Base-by-base conservation (phyloP, 2,888 invertebrate genomes). In the Silvanus unidentatus region DNA sequence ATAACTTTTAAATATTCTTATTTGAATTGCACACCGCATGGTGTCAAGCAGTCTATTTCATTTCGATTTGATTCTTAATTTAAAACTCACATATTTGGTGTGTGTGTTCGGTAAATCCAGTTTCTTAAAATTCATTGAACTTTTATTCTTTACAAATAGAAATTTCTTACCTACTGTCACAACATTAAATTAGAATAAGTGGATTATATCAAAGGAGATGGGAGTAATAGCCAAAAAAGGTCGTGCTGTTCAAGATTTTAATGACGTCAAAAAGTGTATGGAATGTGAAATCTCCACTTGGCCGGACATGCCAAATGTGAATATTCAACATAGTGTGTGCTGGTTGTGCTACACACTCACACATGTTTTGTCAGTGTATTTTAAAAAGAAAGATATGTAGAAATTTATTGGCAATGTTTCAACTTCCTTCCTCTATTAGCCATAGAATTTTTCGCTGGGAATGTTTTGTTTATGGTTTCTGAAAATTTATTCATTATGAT, bases 271-370 rank as follows among this genome's bases (percentile, higher is more conserved):
- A 42, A 45, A 40, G 14, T 41, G 47, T 43, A 42, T 46, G 57
- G 60, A 60, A 60, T 60, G 57, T 52, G 48, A 58, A 55, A 52
- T 55, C 49, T 56, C 48, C 42, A 45, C 45, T 39, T 47, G 53
- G 52, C 53, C 58, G 57, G 58, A 58, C 57, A 57, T 60, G 60
- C 60, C 60, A 60, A 59, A 54, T 54, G 50, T 47, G 22, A 22
- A 22, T 37, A 37, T 37, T 37, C 37, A 37, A 37, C 37, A 37
- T 16, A 37, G 12, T 32, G 12, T 32, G 3, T 32, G 6, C n/a
- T 11, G 4, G 14, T 15, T 16, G 15, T 4, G n/a, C n/a, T n/a
- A 37, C 37, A 15, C 12, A 46, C 44, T 42, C 45, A 42, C 32
- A 30, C 30, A 37, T 39, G 42, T 42, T 49, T 49, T 46, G 42